Percentiles rank a stretch among this genome's conserved stretches.
Conservation (phyloP, 2,888 invertebrate species). For the Conistra vaccinii region DNA sequence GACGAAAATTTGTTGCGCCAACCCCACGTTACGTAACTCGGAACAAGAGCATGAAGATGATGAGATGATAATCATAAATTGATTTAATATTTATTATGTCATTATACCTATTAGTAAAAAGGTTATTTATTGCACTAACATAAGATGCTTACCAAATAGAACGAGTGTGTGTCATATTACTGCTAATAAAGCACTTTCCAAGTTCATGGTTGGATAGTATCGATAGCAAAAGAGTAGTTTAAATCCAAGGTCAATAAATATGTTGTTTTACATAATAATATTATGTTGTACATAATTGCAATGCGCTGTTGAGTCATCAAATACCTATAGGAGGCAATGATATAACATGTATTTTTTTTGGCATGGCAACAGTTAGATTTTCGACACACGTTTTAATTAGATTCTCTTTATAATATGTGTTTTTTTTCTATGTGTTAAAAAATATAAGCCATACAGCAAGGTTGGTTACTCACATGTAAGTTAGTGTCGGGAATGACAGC, state of each 20-base stretch:
- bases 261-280: conserved; percentile 2
- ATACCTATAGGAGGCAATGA: background rate
- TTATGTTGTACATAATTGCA: background rate
- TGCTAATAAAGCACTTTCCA: conserved; percentile 33
- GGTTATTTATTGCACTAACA: background rate
- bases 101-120: background rate
- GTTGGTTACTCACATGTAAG: background rate
- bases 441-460: background rate
- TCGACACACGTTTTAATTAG: background rate
- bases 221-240: conserved; percentile 29
- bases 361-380: conserved; percentile 1
- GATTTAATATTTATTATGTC: too few species aligned
- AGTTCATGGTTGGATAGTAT: conserved; percentile 38
- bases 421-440: background rate
- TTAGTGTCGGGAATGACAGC: conserved; percentile 4
- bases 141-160: conserved; percentile 2
- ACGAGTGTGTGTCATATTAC: conserved; percentile 1
- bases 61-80: background rate
- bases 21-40: background rate
- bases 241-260: conserved; percentile 19
- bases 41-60: background rate
- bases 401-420: background rate
- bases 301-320: conserved; percentile 15
- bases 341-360: background rate
- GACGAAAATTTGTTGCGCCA: background rate